A percentile compares a stretch with the other conserved stretches of the same genome.
Conservation (phyloP, 2,797 vertebrate genomes). For the Brachyrhaphis roseni region DNA sequence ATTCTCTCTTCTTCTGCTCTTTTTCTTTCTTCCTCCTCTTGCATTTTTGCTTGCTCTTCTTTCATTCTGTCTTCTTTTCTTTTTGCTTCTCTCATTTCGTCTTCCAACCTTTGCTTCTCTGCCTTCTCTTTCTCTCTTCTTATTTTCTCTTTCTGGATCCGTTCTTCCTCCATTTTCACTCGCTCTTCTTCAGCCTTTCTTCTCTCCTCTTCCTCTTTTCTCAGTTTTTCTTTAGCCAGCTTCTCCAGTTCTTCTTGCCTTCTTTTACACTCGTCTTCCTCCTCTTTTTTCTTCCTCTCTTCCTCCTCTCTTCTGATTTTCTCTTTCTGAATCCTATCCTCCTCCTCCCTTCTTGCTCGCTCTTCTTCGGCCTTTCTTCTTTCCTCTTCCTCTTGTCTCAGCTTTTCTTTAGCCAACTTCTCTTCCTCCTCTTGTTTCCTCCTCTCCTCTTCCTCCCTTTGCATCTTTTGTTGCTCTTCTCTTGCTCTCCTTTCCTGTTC, state of each 20-base stretch:
- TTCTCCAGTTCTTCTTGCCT: slow-evolving; percentile 2
- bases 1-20: background rate
- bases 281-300: slow-evolving; percentile 1
- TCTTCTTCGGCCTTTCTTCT: slow-evolving; percentile 23
- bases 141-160: background rate
- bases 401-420: slow-evolving; percentile 17
- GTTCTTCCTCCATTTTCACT: background rate
- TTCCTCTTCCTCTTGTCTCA: slow-evolving; percentile 11
- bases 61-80: background rate
- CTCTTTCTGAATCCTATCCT: background rate
- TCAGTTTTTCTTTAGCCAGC: background rate
- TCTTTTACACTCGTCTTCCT: background rate
- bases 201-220: slow-evolving; percentile 9
- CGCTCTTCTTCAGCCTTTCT: slow-evolving; percentile 14
- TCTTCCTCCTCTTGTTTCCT: background rate
- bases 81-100: background rate
- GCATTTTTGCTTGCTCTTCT: slow-evolving; percentile 1
- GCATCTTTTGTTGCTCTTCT: slow-evolving; percentile 8
- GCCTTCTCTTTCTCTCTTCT: slow-evolving; percentile 11
- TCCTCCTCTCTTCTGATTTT: slow-evolving; percentile 18
- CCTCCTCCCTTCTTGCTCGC: slow-evolving; percentile 13
- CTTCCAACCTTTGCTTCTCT: background rate
- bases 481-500: slow-evolving; percentile 2
- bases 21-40: background rate
- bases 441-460: background rate